phyloP scores from a whole-genome alignment of 1,140 invertebrate species.

The Pseudomyrmex cubaensis region DNA sequence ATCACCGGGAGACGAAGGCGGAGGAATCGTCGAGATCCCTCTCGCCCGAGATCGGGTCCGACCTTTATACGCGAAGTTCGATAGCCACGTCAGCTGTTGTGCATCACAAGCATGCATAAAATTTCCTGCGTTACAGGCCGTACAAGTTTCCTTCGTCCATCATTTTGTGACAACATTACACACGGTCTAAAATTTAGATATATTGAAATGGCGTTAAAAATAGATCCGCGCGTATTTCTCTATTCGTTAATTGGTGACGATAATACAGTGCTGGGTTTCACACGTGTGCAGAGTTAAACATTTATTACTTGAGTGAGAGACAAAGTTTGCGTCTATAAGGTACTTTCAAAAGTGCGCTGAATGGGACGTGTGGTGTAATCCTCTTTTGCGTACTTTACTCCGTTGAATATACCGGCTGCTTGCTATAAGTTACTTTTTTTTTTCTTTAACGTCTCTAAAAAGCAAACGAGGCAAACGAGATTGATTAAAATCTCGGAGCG shows the following conservation, averaged over 20 bases:
- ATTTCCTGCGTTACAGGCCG: not conserved
- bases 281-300: conserved; percentile 31
- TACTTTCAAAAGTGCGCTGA: conserved; percentile 57
- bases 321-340: conserved; percentile 40
- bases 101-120: conserved; percentile 26
- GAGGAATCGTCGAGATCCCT: conserved; percentile 13
- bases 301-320: conserved; percentile 21
- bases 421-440: conserved; percentile 54
- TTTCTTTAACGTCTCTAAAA: conserved; percentile 43
- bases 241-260: not conserved
- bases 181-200: too few relatives aligned
- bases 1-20: not conserved
- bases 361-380: conserved; percentile 52
- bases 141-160: not conserved
- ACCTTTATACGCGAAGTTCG: conserved; percentile 38
- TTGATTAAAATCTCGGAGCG: conserved; percentile 52
- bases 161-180: not conserved
- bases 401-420: conserved; percentile 54
- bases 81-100: conserved; percentile 47
- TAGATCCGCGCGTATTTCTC: not conserved
- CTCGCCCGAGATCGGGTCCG: conserved; percentile 4
- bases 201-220: too few relatives aligned
- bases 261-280: not conserved
- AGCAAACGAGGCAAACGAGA: conserved; percentile 56
- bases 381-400: conserved; percentile 58